phyloP scores from a whole-genome alignment of 2,113 vertebrate genomes.

The Neomonachus schauinslandi region DNA sequence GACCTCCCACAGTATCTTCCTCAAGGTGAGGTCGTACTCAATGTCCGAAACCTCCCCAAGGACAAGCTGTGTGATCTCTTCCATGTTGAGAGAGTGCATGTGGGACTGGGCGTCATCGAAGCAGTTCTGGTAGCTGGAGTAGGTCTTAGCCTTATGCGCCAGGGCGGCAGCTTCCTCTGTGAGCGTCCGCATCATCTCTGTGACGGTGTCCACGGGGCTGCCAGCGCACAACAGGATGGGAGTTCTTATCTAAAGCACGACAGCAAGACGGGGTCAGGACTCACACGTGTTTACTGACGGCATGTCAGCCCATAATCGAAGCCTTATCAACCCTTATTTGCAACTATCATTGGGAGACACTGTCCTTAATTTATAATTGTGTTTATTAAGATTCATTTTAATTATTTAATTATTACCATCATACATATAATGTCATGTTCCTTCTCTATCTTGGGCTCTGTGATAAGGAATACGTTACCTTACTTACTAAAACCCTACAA shows the following conservation, averaged over 20 bases:
- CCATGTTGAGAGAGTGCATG: slow-evolving; percentile 29
- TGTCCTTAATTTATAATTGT: not conserved
- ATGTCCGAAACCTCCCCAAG: slow-evolving; percentile 80
- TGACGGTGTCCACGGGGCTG: not conserved
- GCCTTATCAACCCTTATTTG: not conserved
- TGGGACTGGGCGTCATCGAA: slow-evolving; percentile 41
- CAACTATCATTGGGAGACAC: not conserved
- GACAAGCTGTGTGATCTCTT: slow-evolving; percentile 56
- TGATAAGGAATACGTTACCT: not conserved
- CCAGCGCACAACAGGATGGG: slow-evolving; percentile 73
- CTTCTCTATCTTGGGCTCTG: not conserved
- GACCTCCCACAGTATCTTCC: slow-evolving; percentile 83
- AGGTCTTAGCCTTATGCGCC: slow-evolving; percentile 71
- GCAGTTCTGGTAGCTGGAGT: slow-evolving; percentile 71
- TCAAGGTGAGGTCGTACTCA: slow-evolving; percentile 81
- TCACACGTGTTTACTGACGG: not conserved
- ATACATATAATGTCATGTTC: not conserved
- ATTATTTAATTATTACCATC: not conserved
- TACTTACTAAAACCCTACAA: not conserved
- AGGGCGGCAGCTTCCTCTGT: slow-evolving; percentile 73
- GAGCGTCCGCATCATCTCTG: slow-evolving; percentile 59
- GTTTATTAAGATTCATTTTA: not conserved
- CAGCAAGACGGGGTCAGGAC: not conserved
- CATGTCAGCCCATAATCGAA: too few species aligned
- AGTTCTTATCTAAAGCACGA: slow-evolving; percentile 76